Conservation (phyloP, 1,140 invertebrate genomes). For the Pseudomyrmex gracilis region DNA sequence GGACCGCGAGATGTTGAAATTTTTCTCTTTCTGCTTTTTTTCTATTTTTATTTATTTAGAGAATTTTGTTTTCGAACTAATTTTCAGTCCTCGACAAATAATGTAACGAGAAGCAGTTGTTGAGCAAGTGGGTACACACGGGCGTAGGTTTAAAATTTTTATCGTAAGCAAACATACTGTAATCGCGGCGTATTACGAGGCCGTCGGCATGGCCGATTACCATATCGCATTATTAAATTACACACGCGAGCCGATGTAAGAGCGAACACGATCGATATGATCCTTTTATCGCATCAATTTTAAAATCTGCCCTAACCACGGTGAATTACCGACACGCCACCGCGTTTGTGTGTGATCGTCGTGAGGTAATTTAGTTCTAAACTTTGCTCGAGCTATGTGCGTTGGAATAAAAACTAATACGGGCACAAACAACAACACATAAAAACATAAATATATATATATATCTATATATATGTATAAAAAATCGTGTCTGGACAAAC, state of each 20-base stretch:
- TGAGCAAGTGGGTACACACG: background rate
- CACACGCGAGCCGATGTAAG: slow-evolving; percentile 59
- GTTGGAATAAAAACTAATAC: slow-evolving; percentile 1
- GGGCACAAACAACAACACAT: too few relatives aligned
- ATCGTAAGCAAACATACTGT: slow-evolving; percentile 61
- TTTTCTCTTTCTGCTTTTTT: background rate
- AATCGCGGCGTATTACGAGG: slow-evolving; percentile 55
- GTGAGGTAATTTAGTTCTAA: slow-evolving; percentile 5
- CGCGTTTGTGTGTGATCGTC: slow-evolving; percentile 29
- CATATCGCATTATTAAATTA: slow-evolving; percentile 62
- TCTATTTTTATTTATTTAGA: background rate
- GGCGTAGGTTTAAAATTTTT: slow-evolving; percentile 52
- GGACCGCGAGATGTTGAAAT: too few relatives aligned
- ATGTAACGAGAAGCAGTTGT: slow-evolving; percentile 20
- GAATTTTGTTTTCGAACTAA: slow-evolving; percentile 40
- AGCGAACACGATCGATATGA: slow-evolving; percentile 59
- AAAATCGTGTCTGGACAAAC: background rate
- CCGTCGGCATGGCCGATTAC: slow-evolving; percentile 51
- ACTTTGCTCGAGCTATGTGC: too few relatives aligned
- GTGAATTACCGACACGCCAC: slow-evolving; percentile 50
- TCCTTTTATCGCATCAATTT: slow-evolving; percentile 61
- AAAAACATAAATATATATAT: too few relatives aligned
- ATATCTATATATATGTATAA: too few relatives aligned
- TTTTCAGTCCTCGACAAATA: slow-evolving; percentile 30
- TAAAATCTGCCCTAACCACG: slow-evolving; percentile 34